Percentiles rank a stretch among this genome's conserved stretches.
Conservation (phyloP, 2,888 invertebrate species). For the Stratiomys singularior region DNA sequence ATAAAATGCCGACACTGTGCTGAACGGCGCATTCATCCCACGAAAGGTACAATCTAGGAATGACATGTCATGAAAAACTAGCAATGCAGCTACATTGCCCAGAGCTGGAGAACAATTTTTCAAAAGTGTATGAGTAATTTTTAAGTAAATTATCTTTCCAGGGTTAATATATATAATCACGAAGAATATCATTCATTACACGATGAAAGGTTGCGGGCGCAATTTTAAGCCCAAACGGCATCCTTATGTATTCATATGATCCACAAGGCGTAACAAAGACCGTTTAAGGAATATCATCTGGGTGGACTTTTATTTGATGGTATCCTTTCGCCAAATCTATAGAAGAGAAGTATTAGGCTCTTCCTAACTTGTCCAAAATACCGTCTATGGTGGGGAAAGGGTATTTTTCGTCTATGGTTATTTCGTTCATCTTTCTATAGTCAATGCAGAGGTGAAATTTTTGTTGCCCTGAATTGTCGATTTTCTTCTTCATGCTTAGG, state of each 20-base stretch:
- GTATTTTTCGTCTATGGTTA: slow-evolving; percentile 47
- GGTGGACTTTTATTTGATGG: too few species aligned
- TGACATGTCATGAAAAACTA: too few species aligned
- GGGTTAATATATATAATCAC: slow-evolving; percentile 18
- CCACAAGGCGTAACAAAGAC: slow-evolving; percentile 6
- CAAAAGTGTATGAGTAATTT: too few species aligned
- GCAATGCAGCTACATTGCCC: too few species aligned
- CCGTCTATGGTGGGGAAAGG: slow-evolving; percentile 49
- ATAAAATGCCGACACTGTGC: too few species aligned
- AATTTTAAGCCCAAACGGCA: slow-evolving; percentile 21
- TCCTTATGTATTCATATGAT: slow-evolving; percentile 2
- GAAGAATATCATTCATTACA: slow-evolving; percentile 13
- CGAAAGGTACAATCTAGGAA: too few species aligned
- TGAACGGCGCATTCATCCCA: too few species aligned
- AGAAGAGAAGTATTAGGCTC: neutral
- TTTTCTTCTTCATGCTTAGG: slow-evolving; percentile 44
- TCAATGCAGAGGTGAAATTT: slow-evolving; percentile 47
- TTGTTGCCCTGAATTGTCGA: slow-evolving; percentile 47
- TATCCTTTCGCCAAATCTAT: too few species aligned
- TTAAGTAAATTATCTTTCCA: too few species aligned
- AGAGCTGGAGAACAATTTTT: too few species aligned
- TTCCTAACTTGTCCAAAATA: too few species aligned
- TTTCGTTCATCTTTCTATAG: slow-evolving; percentile 48
- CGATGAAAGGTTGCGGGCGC: slow-evolving; percentile 13
- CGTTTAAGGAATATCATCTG: too few species aligned